A percentile compares a stretch with the other conserved stretches of the same genome.
phyloP scores from a whole-genome alignment of 2,797 vertebrate genomes.

The Lacerta bilineata region DNA sequence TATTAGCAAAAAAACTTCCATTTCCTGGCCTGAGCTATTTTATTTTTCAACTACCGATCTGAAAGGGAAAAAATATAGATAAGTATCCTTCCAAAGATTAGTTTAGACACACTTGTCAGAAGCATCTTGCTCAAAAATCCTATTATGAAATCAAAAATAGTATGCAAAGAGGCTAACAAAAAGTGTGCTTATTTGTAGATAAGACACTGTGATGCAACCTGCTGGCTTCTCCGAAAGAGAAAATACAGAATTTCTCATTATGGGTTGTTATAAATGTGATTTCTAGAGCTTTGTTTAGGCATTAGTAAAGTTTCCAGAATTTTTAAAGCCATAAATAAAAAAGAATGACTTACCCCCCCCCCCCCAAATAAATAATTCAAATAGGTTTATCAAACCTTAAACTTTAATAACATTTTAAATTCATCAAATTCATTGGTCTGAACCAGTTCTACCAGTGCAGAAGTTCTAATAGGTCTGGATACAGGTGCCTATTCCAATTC shows the following conservation, averaged over 20 bases:
- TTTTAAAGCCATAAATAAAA: neutral
- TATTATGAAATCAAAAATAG: slow-evolving; percentile 31
- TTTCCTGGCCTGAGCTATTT: neutral
- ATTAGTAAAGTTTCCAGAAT: neutral
- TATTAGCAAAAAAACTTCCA: neutral
- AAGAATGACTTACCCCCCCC: neutral
- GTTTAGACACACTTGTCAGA: slow-evolving; percentile 14
- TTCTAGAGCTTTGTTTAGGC: neutral
- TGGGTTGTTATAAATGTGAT: neutral
- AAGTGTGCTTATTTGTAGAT: slow-evolving; percentile 18
- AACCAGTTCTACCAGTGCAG: too few species aligned
- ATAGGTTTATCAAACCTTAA: neutral
- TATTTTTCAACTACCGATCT: neutral
- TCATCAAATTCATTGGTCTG: neutral
- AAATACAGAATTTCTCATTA: neutral
- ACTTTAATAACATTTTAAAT: neutral
- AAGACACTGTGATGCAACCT: neutral
- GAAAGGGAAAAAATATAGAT: neutral
- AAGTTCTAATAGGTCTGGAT: neutral
- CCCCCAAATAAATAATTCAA: neutral
- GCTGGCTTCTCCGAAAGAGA: neutral
- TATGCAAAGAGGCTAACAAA: slow-evolving; percentile 3
- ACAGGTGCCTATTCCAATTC: neutral
- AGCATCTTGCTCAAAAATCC: slow-evolving; percentile 13
- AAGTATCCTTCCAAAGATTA: neutral